Conservation (phyloP, 2,113 vertebrate genomes). For the Pyrgilauda ruficollis region DNA sequence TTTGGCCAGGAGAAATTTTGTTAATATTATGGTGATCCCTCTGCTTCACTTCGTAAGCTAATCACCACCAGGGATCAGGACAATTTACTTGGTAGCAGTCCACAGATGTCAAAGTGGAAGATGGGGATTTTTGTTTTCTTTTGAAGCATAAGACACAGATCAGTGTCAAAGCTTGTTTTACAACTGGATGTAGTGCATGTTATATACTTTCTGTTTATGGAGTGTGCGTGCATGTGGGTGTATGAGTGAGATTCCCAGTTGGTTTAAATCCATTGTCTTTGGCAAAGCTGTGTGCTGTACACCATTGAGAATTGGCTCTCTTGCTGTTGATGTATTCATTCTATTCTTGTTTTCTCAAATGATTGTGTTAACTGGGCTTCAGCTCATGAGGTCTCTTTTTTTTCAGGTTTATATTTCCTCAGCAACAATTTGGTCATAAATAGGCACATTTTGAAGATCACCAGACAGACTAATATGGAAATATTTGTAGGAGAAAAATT, state of each 20-base stretch:
- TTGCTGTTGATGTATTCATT: not conserved
- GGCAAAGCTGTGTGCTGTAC: not conserved
- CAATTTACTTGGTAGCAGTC: not conserved
- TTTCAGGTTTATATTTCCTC: constrained; percentile 19
- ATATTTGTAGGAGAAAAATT: not conserved
- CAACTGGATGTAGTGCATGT: not conserved
- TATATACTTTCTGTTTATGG: not conserved
- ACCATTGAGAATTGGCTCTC: not conserved
- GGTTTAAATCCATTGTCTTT: constrained; percentile 42
- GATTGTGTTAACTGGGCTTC: not conserved
- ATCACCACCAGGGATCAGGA: constrained; percentile 12
- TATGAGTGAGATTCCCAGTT: constrained; percentile 28
- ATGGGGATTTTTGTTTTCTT: not conserved
- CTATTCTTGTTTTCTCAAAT: constrained; percentile 32
- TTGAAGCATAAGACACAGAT: not conserved
- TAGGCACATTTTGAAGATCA: not conserved
- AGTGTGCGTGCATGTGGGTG: not conserved
- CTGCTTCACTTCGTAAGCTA: not conserved
- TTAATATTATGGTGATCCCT: not conserved
- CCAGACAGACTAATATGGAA: not conserved
- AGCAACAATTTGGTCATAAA: not conserved
- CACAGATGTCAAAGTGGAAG: not conserved
- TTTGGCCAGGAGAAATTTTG: not conserved
- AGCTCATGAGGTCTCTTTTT: not conserved
- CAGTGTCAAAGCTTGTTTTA: not conserved